Evolutionary conservation across 2,797 vertebrate species (phyloP).

Genomic region (Cynopterus sphinx): DNA sequence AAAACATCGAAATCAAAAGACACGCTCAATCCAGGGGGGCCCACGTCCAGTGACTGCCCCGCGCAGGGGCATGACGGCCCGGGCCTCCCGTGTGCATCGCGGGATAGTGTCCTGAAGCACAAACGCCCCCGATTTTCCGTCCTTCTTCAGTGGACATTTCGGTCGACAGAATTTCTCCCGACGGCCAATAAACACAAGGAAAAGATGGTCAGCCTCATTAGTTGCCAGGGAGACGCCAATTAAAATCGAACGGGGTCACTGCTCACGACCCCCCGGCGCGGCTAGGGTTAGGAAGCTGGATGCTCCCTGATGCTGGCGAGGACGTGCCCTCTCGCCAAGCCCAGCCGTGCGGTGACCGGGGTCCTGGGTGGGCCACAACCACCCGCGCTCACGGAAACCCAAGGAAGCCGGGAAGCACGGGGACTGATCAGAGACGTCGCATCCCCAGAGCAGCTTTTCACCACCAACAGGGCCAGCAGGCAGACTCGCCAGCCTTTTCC

Average conservation of each 20-base stretch:
- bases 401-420: neutral
- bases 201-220: neutral
- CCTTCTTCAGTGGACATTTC: neutral
- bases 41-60: too few species aligned
- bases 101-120: neutral
- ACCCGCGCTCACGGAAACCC: neutral
- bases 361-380: neutral
- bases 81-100: neutral
- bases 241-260: neutral
- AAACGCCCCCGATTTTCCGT: rapidly evolving
- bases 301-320: neutral
- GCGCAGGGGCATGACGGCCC: rapidly evolving
- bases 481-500: neutral
- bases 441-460: neutral
- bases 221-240: neutral
- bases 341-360: neutral
- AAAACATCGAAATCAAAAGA: neutral
- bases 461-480: neutral
- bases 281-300: neutral
- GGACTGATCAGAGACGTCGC: rapidly evolving
- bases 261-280: neutral
- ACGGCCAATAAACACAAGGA: neutral
- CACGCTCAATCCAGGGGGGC: rapidly evolving
- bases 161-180: neutral
- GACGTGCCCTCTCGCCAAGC: neutral